phyloP scores from a whole-genome alignment of 2,888 invertebrate genomes.

The Drosophila merina region DNA sequence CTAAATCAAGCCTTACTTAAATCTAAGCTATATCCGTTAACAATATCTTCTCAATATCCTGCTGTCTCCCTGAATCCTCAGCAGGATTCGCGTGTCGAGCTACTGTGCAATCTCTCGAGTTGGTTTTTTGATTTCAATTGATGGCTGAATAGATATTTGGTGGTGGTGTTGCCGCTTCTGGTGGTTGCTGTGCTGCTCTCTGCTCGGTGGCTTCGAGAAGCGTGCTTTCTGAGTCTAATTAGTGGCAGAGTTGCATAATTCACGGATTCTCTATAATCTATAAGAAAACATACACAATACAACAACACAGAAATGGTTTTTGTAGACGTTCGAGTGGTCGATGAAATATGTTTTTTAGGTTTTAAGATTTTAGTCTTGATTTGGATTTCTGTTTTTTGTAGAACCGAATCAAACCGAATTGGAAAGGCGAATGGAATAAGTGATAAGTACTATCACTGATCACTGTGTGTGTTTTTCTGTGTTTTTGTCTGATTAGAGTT shows the following conservation, averaged over 20 bases:
- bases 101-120: slow-evolving; percentile 58
- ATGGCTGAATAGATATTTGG: too few relatives aligned
- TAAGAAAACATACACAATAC: slow-evolving; percentile 71
- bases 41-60: slow-evolving; percentile 2
- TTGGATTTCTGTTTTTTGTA: slow-evolving; percentile 6
- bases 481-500: slow-evolving; percentile 19
- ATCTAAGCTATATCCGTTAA: slow-evolving; percentile 31
- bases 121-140: slow-evolving; percentile 20
- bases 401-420: slow-evolving; percentile 26
- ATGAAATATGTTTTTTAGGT: slow-evolving; percentile 12
- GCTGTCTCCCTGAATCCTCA: slow-evolving; percentile 14
- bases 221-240: slow-evolving; percentile 73
- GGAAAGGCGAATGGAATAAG: background rate
- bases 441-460: slow-evolving; percentile 15
- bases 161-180: slow-evolving; percentile 41
- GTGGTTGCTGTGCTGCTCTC: slow-evolving; percentile 33
- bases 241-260: slow-evolving; percentile 79
- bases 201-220: slow-evolving; percentile 24
- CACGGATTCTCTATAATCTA: slow-evolving; percentile 78
- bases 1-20: slow-evolving; percentile 26
- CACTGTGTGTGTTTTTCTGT: slow-evolving; percentile 14
- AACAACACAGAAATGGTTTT: slow-evolving; percentile 70
- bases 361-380: slow-evolving; percentile 25
- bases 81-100: slow-evolving; percentile 55
- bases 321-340: slow-evolving; percentile 59